Percentiles rank a stretch among this genome's conserved stretches.
These are phyloP conservation scores for Solenopsis invicta DNA, from an alignment of 1,140 invertebrate genomes.

Conservation along the genomic window DNA sequence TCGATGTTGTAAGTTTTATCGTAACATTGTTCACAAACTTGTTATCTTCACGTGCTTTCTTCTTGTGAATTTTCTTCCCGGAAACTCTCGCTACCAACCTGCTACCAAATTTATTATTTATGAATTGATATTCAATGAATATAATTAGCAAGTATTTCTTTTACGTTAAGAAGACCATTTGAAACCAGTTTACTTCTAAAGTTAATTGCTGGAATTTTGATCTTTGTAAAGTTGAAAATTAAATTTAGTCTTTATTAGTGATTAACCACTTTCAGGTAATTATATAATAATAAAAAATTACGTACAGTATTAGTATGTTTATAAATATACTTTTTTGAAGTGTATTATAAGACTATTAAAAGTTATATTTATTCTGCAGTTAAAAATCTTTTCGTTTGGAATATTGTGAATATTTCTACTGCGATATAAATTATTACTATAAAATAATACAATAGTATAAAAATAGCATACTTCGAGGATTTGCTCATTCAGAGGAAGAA, in stretches of 20 bases:
- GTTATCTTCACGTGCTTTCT: background rate
- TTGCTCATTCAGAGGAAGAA: background rate
- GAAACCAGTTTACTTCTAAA: background rate
- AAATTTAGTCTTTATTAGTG: background rate
- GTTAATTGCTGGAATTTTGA: background rate
- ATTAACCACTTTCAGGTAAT: background rate
- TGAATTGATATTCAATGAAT: slow-evolving; percentile 14
- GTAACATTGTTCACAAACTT: slow-evolving; percentile 36
- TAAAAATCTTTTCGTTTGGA: background rate
- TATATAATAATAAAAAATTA: background rate
- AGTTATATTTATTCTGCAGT: background rate
- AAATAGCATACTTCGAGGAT: background rate
- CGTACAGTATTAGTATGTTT: background rate
- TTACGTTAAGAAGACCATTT: background rate
- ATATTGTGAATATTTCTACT: background rate
- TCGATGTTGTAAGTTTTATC: slow-evolving; percentile 49
- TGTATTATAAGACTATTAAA: background rate
- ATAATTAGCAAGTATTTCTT: slow-evolving; percentile 8
- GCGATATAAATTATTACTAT: background rate
- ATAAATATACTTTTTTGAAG: background rate
- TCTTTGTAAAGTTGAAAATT: background rate
- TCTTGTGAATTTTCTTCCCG: background rate
- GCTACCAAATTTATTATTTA: background rate
- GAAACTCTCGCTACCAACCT: background rate
- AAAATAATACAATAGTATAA: slow-evolving; percentile 5